Conservation (phyloP, 1,140 invertebrate genomes). For the Bursaphelenchus mucronatus region DNA sequence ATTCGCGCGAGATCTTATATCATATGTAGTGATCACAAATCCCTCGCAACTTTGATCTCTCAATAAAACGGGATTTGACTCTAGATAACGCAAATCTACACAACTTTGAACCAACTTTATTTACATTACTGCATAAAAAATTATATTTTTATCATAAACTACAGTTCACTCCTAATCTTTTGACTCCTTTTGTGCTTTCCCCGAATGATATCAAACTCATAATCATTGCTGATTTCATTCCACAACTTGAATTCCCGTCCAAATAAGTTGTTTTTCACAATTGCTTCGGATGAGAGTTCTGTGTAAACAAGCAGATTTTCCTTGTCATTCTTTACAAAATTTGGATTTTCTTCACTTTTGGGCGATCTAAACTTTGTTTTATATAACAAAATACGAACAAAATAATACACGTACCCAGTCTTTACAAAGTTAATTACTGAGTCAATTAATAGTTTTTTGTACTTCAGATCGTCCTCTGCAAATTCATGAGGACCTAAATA, state of each 20-base stretch:
- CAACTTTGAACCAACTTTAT: too few species aligned
- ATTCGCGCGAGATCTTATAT: too few species aligned
- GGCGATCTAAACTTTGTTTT: background rate
- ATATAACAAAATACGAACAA: slow-evolving; percentile 1
- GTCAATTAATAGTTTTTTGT: slow-evolving; percentile 3
- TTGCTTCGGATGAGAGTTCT: background rate
- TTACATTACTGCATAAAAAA: too few species aligned
- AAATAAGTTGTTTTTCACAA: background rate
- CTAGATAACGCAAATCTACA: too few species aligned
- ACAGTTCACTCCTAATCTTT: too few species aligned
- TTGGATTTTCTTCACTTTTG: background rate
- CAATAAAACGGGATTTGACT: too few species aligned
- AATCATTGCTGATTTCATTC: background rate
- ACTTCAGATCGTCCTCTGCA: slow-evolving; percentile 4
- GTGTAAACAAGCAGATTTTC: background rate
- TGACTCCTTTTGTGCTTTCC: background rate
- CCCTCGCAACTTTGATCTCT: too few species aligned
- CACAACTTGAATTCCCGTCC: background rate
- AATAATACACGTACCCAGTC: slow-evolving; percentile 5
- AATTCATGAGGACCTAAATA: slow-evolving; percentile 5
- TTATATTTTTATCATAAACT: too few species aligned
- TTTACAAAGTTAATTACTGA: slow-evolving; percentile 7
- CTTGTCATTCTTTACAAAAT: background rate
- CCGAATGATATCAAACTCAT: slow-evolving; percentile 5
- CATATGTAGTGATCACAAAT: too few species aligned